Evolutionary conservation across 2,888 invertebrate genomes (phyloP), one percentile per base, ranked within the genome.

Genomic region (Drosophila acutilabella): DNA sequence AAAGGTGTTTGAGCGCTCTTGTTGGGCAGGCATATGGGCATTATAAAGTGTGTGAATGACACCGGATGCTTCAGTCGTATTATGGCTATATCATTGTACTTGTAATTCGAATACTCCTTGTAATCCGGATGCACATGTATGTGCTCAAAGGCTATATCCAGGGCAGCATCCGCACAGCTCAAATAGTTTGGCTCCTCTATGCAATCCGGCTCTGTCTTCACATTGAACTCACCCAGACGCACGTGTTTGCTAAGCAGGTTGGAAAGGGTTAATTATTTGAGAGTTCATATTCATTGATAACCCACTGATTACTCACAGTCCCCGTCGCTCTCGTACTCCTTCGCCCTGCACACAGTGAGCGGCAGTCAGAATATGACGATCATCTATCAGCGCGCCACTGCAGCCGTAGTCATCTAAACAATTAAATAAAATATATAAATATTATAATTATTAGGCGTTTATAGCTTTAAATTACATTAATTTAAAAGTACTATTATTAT

Each of bases 201-300:
- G 89, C 96, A 96, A 83, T 96, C 96, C 0, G 93, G 91, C 40
- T 94, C 93, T 1, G 93, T 94, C 74, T 94, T 93, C 0, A 93
- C 94, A 83, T 96, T 94, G 80, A 95, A 95, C 91, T 96, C 96
- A 1, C 96, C 96, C 41, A 96, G 91, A 11, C 95, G 93, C 2
- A 94, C 93, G 42, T 93, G 92, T 71, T 93, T 91, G 52, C 92
- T 92, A 50, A 1, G 7, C 16, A 13, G 14, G 1, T 0, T 7
- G 3, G 4, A 33, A 33, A 11, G 11, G 11, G 1, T 4, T 4
- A 10, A 10, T 23, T n/a, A 0, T 38, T 20, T 20, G 13, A 0
- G 14, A 0, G 6, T 11, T 1, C 1, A n/a, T 6, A 30, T 1
- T 3, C 18, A 4, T 38, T 42, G 2, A 5, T n/a, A 0, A 14